Base-by-base conservation (phyloP, 2,888 invertebrate species). In the Chrysodeixis includens region DNA sequence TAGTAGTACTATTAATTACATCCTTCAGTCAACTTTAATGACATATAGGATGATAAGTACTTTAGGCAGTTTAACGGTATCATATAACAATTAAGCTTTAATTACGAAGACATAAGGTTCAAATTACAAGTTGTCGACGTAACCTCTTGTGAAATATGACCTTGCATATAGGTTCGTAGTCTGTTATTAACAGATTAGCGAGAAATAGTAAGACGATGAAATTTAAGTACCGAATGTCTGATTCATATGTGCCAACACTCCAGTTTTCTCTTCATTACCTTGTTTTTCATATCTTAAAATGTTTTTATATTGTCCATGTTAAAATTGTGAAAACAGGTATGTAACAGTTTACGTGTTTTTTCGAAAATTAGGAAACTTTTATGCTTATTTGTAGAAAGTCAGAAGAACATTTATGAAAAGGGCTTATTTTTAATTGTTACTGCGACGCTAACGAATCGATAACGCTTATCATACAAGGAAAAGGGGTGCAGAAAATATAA, bases 371-470 rank as follows among this genome's bases (percentile, higher is more conserved):
- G n/a, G n/a, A n/a, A n/a, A n/a, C n/a, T n/a, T n/a, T n/a, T n/a
- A n/a, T n/a, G n/a, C n/a, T n/a, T n/a, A 26, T 26, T 26, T 26
- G 26, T 26, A 26, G n/a, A n/a, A n/a, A n/a, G n/a, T 6, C 26
- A 26, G 26, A n/a, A 40, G n/a, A 40, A 4, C n/a, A n/a, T 40
- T 40, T 40, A n/a, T n/a, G n/a, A n/a, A 40, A 7, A 1, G n/a
- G 40, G 40, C 40, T 30, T 54, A 56, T n/a, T 54, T 35, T 10
- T 14, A 18, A n/a, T n/a, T n/a, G 32, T 56, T 56, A 40, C 58
- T 53, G 71, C 66, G 61, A 76, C 62, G 61, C 61, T 66, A 73
- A 71, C 62, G 58, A 56, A 56, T 56, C 62, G 58, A 62, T 71
- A 66, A 70, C 58, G 71, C 58, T 62, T 70, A 75, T 65, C 75